Conservation (phyloP, 2,888 invertebrate species). For the Archaeoteleia sp. region DNA sequence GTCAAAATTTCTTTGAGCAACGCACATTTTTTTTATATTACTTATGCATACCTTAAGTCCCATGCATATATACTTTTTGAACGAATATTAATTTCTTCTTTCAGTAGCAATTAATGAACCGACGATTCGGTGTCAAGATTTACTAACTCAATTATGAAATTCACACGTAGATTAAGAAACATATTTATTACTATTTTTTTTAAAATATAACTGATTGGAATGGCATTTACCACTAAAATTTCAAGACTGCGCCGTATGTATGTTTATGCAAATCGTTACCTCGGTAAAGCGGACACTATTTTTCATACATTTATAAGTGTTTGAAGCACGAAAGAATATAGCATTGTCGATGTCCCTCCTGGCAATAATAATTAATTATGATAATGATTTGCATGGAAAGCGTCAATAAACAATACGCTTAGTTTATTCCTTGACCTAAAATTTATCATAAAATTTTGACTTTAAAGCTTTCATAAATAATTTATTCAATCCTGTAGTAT, state of each 20-base stretch:
- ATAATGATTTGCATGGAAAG: slow-evolving; percentile 15
- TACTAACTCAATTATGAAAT: not conserved
- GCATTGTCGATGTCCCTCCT: slow-evolving; percentile 34
- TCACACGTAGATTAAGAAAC: not conserved
- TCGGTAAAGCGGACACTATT: slow-evolving; percentile 35
- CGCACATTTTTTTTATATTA: too few relatives aligned
- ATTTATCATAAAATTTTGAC: slow-evolving; percentile 26
- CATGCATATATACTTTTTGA: not conserved
- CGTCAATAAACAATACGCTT: slow-evolving; percentile 25
- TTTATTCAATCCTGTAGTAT: slow-evolving; percentile 4
- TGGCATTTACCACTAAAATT: slow-evolving; percentile 12
- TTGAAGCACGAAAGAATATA: slow-evolving; percentile 18
- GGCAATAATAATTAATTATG: slow-evolving; percentile 45
- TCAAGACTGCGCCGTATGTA: slow-evolving; percentile 6
- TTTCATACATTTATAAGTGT: slow-evolving; percentile 40
- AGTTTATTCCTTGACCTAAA: slow-evolving; percentile 36
- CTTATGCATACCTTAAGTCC: too few relatives aligned
- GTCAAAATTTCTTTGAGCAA: too few relatives aligned
- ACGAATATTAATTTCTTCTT: slow-evolving; percentile 9
- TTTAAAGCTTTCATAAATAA: slow-evolving; percentile 14
- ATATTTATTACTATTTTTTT: too few relatives aligned
- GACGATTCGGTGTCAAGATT: not conserved
- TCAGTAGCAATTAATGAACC: slow-evolving; percentile 18
- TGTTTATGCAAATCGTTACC: slow-evolving; percentile 33
- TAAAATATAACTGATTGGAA: slow-evolving; percentile 27